Base-by-base conservation (phyloP, 37 sponge, comb jelly and placozoan species). In the Agelas oroides region DNA sequence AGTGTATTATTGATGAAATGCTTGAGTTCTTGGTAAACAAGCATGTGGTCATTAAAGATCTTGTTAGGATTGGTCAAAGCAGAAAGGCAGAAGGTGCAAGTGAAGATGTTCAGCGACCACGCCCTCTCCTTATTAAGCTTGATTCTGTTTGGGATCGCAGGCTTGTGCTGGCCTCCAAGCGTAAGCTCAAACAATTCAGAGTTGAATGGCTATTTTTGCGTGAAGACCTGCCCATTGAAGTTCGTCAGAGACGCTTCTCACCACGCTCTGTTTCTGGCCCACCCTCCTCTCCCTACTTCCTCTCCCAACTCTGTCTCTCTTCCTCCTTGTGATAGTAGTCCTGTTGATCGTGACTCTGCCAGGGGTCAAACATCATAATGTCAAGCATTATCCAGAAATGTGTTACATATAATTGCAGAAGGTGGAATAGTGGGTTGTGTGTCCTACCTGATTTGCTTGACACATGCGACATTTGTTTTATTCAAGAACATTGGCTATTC, bases 401-500 rank as follows among this genome's bases (percentile, higher is more conserved):
- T 5, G 62, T 61, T 3, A 14, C 62, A 5, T 61, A 61, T 12
- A 61, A 61, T 25, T 61, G 62, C 14, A 61, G 62, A 61, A 14
- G 62, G 5, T 61, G 62, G 62, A 61, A 61, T 5, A 27, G 5
- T 27, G 62, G 62, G 11, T 61, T 14, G 2, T 25, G 3, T 14
- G 5, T 5, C 3, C 2, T 61, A 5, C 5, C 3, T 61, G 25
- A 23, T 2, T 61, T 61, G 14, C 14, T 25, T 14, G 13, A 12
- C 27, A 27, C 5, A 2, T 14, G 14, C 27, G 62, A 61, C 11
- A 12, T 61, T 12, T 61, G 62, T 12, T 25, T 61, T 3, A 61
- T 61, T 61, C 62, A 61, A 61, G 62, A 61, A 61, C 62, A 61
- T 61, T 61, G 62, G 62, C 14, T 61, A 5, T 12, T 61, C 14